Base-by-base conservation (phyloP, 1,140 invertebrate species). In the Sminthurides bifidus region DNA sequence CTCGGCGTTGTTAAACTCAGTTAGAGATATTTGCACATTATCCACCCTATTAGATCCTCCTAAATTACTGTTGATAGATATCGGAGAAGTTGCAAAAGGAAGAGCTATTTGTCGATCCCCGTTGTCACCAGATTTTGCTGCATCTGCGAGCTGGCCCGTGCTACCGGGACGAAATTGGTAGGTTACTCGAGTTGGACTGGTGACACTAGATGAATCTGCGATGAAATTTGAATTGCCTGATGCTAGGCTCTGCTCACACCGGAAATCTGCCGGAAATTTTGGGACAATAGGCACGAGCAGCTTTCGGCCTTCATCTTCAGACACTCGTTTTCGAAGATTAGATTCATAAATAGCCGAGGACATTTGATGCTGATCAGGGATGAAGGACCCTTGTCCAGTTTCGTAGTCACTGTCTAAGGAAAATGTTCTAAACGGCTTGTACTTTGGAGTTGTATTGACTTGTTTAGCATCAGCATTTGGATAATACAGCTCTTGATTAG, bases 321-420 rank as follows among this genome's bases (percentile, higher is more conserved):
- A 67, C 53, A 74, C 64, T 60, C 73, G 69, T 59, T 73, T 74
- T 37, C 72, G 70, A 33, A 74, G 71, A 1, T 70, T 69, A 17
- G 73, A 71, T 62, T 74, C 68, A 57, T 73, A 68, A 14, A 74
- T 67, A 17, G 71, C 72, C n/a, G n/a, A n/a, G n/a, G n/a, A n/a
- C n/a, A n/a, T n/a, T n/a, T n/a, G n/a, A n/a, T n/a, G n/a, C n/a
- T 73, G 68, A 33, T 65, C 65, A 8, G 67, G 67, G 23, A 71
- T 72, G 52, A 72, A 73, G 2, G 73, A 52, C 12, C 63, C 44
- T 30, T 65, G 54, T 48, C 69, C 71, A 1, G 71, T 70, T 56
- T 72, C 71, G 33, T 66, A 65, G 40, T 49, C 17, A 40, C 45
- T 61, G 40, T 58, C 60, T 24, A 61, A 45, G 5, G 60, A 62